Base-by-base conservation (phyloP, 2,888 invertebrate genomes). In the Petrolisthes cinctipes region DNA sequence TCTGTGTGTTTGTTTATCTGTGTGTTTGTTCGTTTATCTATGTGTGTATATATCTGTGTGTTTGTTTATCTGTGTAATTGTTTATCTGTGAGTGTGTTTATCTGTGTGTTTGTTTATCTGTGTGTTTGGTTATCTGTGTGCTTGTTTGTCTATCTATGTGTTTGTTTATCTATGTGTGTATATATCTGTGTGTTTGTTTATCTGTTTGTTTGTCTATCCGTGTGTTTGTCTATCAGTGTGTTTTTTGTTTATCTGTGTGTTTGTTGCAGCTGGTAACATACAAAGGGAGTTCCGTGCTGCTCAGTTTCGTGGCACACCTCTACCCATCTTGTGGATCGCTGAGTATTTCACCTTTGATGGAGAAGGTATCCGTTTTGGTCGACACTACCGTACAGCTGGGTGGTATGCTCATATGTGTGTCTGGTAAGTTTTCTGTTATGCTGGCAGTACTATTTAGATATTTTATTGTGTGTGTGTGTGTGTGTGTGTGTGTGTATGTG, bases 291-390 rank as follows among this genome's bases (percentile, higher is more conserved):
- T 94, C 91, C 92, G 95, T 75, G 94, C 93, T 37, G 94, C 94
- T 0, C 94, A 95, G 92, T 92, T 93, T 75, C 92, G 93, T 53
- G 95, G 95, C 5, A 91, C 94, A 6, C 95, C 95, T 0, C 92
- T 94, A 11, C 95, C 95, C 0, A 94, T 95, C 79, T 92, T 95
- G 6, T 95, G 94, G 94, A 92, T 94, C 9, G 94, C 94, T 0
- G 95, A 95, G 91, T 95, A 95, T 92, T 95, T 95, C 91, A 94
- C 94, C 1, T 93, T 94, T 85, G 95, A 95, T 91, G 95, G 94
- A 0, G 95, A 95, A 92, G 94, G 94, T 5, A 93, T 94, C 82
- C 92, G 95, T 80, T 94, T 93, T 92, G 95, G 95, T 1, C 92
- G 94, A 80, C 93, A 93, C 91, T 95, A 95, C 91, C 91, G 93